Evolutionary conservation across 1,140 invertebrate genomes (phyloP), one percentile per base, ranked within the genome.

Genomic region (Papilio helenus): DNA sequence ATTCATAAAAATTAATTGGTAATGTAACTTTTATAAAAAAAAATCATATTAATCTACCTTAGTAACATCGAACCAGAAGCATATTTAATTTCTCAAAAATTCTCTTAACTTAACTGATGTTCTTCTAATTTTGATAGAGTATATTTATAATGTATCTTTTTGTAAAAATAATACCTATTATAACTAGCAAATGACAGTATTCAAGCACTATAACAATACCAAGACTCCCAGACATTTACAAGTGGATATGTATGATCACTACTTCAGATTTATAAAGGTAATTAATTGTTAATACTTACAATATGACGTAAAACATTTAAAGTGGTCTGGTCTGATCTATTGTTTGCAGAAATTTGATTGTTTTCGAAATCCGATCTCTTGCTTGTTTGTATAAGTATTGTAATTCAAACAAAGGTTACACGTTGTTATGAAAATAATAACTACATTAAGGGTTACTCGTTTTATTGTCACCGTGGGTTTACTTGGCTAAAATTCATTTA

Each of bases 281-380:
- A 61, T 61, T 29, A 61, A 61, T 61, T 61, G 58, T 26, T 61
- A 61, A 61, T 61, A 61, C 10, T 61, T 61, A 61, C 58, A 61
- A 61, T 61, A 26, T 61, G 20, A 61, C 58, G 58, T 61, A 61
- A 23, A 26, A 61, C 23, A 61, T 61, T 58, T 58, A 58, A 61
- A 26, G 58, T 61, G 23, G 58, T 61, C 58, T 61, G 58, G 58
- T 61, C n/a, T 58, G 55, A 58, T 58, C 23, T 61, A 61, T 61
- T 61, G 58, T 61, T 61, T 5, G 5, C 58, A 61, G 12, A n/a
- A 61, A n/a, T n/a, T 61, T 61, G 23, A 61, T 68, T 68, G 61
- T 68, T 29, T 65, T 16, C 61, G 61, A 65, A 65, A 65, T 5
- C 26, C 61, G 14, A 16, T 29, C 8, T 1, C 23, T 26, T 29